Evolutionary conservation across 2,888 invertebrate genomes (phyloP), one percentile per base, ranked within the genome.

Genomic region (Eilema depressum): DNA sequence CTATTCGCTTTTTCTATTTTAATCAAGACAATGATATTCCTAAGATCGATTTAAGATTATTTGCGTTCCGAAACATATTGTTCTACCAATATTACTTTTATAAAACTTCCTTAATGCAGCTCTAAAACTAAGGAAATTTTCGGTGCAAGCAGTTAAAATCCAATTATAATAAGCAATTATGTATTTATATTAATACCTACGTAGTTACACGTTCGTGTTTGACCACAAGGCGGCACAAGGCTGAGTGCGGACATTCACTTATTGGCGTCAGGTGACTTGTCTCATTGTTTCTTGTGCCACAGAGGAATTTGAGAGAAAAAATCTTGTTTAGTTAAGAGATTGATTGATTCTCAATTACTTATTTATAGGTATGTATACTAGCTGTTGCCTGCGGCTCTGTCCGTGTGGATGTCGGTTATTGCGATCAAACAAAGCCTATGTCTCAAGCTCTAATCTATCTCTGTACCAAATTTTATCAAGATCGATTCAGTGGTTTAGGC

Each of bases 181-280:
- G 10, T 62, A n/a, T 14, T 23, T 25, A 61, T 30, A 37, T 30
- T 14, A 33, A 28, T 62, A 28, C 33, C 4, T 56, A 65, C 25
- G 25, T 25, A 28, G 65, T 26, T 30, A 73, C 57, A 78, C 80
- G 81, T 84, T 82, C 82, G 80, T 37, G 67, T 77, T n/a, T 73
- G 69, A 80, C 80, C 80, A 75, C 80, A 74, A 73, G 75, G 70
- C 68, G 74, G 70, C 61, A 75, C 80, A 74, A 75, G 77, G 76
- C 81, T 85, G 84, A 76, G 75, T 73, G 69, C 33, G 75, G 73
- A 77, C 85, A 86, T 85, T 85, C 86, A 79, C 85, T 80, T 33
- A 28, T 5, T 65, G 59, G 57, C 74, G 20, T 60, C 63, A 73
- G 64, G 71, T 80, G 75, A 74, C 82, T 74, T 72, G 73, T 75